A percentile compares a stretch with the other conserved stretches of the same genome.
Conservation (phyloP, 2,888 invertebrate genomes). For the Ectemnius continuus region DNA sequence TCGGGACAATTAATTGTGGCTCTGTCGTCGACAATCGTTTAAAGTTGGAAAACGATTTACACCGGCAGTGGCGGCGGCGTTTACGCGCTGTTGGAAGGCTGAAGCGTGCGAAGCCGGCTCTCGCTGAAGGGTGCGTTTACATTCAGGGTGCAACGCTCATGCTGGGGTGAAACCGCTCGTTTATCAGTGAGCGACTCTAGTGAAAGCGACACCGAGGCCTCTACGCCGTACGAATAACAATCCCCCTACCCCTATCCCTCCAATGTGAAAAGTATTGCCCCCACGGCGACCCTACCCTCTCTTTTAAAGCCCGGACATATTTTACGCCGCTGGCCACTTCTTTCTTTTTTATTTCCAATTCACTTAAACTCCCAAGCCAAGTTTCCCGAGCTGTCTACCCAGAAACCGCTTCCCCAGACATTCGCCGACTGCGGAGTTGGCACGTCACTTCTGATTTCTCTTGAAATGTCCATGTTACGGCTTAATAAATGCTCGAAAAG, state of each 20-base stretch:
- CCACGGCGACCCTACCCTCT: conserved; percentile 35
- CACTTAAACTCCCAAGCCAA: conserved; percentile 66
- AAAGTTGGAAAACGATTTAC: conserved; percentile 70
- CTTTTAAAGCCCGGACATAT: conserved; percentile 54
- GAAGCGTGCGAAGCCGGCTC: conserved; percentile 17
- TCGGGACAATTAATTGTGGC: conserved; percentile 64
- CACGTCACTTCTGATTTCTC: conserved; percentile 51
- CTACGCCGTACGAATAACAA: conserved; percentile 76
- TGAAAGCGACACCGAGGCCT: conserved; percentile 76
- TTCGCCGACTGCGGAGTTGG: conserved; percentile 32
- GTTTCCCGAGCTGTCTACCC: conserved; percentile 51
- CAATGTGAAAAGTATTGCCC: conserved; percentile 68
- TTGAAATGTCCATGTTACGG: background rate
- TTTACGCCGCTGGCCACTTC: conserved; percentile 54
- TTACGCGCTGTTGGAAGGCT: conserved; percentile 27
- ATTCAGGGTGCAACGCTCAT: conserved; percentile 65
- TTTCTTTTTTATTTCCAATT: conserved; percentile 71
- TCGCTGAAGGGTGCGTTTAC: conserved; percentile 72
- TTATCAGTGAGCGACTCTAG: conserved; percentile 77
- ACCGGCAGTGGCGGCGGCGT: conserved; percentile 39
- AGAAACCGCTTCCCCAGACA: conserved; percentile 34
- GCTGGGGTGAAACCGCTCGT: conserved; percentile 75
- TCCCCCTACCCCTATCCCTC: conserved; percentile 51
- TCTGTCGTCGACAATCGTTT: conserved; percentile 70
- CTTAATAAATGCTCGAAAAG: background rate